These are phyloP conservation scores for Priocnemis perturbator DNA, from an alignment of 2,888 invertebrate species.

Conservation along the genomic window DNA sequence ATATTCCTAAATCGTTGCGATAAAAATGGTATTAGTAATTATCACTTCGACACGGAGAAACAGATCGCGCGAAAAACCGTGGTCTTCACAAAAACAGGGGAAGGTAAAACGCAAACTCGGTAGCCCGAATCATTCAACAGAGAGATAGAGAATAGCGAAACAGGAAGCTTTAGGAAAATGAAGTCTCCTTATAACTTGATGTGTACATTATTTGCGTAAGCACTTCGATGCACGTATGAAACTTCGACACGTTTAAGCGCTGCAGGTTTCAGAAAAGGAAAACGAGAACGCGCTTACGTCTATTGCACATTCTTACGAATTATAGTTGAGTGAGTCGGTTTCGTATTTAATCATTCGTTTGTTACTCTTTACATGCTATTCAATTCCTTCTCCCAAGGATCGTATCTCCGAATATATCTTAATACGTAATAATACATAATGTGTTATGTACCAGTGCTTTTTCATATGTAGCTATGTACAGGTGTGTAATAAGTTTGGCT, in stretches of 20 bases:
- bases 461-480: conserved; percentile 60
- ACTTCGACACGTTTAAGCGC: no score
- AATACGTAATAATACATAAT: conserved; percentile 64
- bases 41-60: no score
- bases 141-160: no score
- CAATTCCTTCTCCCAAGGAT: conserved; percentile 53
- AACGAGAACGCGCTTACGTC: conserved; percentile 44
- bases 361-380: conserved; percentile 38
- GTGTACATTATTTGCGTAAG: neutral
- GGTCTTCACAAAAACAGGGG: no score
- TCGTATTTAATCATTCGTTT: conserved; percentile 30
- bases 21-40: no score
- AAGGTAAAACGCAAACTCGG: no score
- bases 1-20: no score
- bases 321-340: conserved; percentile 22
- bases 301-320: conserved; percentile 60
- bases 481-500: conserved; percentile 46
- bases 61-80: no score
- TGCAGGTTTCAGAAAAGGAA: no score
- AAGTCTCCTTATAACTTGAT: neutral
- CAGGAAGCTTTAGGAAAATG: neutral
- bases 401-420: conserved; percentile 46
- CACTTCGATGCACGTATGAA: conserved; percentile 32
- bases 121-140: no score
- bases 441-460: conserved; percentile 64